These are phyloP conservation scores for Brachylomia viminalis DNA, from an alignment of 2,888 invertebrate genomes.

Conservation along the genomic window DNA sequence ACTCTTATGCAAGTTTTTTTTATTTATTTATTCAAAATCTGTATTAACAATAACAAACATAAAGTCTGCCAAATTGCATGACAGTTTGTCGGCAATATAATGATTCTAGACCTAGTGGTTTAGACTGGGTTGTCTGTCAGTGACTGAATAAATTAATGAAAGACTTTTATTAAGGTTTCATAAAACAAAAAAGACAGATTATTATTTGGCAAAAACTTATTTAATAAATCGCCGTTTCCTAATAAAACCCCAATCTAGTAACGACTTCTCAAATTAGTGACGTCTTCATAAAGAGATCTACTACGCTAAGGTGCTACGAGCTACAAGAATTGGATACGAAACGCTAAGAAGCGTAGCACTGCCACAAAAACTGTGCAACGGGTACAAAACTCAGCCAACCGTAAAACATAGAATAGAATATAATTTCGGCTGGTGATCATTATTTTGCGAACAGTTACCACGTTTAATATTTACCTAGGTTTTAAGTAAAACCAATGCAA, in stretches of 20 bases:
- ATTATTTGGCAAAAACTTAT: not conserved
- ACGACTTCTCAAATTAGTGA: slow-evolving; percentile 12
- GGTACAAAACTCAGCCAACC: slow-evolving; percentile 29
- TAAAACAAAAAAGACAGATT: not conserved
- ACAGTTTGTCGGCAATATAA: no score
- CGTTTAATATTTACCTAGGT: not conserved
- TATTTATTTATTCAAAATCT: no score
- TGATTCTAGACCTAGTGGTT: not conserved
- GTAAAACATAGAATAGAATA: no score
- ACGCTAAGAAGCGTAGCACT: slow-evolving; percentile 58
- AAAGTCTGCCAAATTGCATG: no score
- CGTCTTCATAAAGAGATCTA: slow-evolving; percentile 19
- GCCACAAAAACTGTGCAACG: slow-evolving; percentile 35
- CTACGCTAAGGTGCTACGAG: slow-evolving; percentile 21
- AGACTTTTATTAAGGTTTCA: not conserved
- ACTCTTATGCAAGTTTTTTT: not conserved
- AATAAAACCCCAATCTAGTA: no score
- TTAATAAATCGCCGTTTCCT: not conserved
- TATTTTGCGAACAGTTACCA: not conserved
- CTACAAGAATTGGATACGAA: slow-evolving; percentile 53
- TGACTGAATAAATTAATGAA: not conserved
- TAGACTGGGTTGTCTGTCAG: not conserved
- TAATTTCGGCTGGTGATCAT: slow-evolving; percentile 27
- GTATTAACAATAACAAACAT: no score
- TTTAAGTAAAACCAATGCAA: not conserved